Evolutionary conservation across 2,797 vertebrate species (phyloP).

Genomic region (Fistularia commersonii): DNA sequence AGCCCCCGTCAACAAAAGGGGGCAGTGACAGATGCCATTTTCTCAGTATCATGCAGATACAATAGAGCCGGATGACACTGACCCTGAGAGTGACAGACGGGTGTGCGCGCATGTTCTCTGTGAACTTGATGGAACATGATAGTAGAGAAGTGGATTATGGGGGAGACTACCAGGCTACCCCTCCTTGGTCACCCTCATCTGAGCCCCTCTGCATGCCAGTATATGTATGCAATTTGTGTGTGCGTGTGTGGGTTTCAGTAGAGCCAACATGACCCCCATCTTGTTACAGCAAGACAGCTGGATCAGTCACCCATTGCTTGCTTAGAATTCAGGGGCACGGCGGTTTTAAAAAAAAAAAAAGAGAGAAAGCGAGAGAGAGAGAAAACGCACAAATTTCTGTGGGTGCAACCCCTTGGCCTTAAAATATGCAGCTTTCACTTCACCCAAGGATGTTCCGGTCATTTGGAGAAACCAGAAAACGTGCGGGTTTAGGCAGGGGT

Average conservation of each 20-base stretch:
- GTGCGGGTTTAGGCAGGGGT: conserved; percentile 27
- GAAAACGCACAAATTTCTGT: conserved; percentile 63
- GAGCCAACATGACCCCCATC: conserved; percentile 58
- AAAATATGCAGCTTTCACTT: conserved; percentile 70
- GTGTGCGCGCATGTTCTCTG: conserved; percentile 37
- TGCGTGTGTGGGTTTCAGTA: conserved; percentile 45
- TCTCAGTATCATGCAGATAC: conserved; percentile 74
- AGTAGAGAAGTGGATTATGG: conserved; percentile 73
- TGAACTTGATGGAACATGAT: conserved; percentile 74
- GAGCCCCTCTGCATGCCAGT: conserved; percentile 35
- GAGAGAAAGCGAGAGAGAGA: too few relatives aligned
- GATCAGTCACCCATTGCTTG: conserved; percentile 70
- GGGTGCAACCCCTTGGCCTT: conserved; percentile 51
- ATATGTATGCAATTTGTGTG: conserved; percentile 35
- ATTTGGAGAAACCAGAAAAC: conserved; percentile 67
- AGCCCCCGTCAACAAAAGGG: conserved; percentile 72
- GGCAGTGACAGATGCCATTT: conserved; percentile 77
- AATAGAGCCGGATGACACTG: conserved; percentile 59
- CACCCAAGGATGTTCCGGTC: conserved; percentile 73
- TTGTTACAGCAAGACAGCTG: conserved; percentile 60
- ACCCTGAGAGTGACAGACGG: conserved; percentile 44
- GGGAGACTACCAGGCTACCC: conserved; percentile 61
- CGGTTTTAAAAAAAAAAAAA: too few relatives aligned
- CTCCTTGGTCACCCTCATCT: conserved; percentile 50
- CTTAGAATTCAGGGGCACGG: conserved; percentile 65